Evolutionary conservation across 2,113 vertebrate genomes (phyloP), one percentile per base, ranked within the genome.

Genomic region (Grammomys surdaster): DNA sequence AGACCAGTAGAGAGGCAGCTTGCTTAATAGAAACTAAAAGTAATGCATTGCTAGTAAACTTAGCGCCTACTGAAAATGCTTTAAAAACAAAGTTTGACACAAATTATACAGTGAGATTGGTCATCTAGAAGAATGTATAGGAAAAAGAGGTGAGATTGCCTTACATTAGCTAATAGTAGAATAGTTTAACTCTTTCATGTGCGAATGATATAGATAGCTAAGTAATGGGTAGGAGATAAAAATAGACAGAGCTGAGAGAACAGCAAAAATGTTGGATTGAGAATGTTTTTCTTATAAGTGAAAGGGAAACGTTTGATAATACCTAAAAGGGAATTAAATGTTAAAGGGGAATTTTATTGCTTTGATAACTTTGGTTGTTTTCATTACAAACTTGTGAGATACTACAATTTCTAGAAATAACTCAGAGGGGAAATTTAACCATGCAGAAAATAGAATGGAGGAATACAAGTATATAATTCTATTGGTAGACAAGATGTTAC

Each of bases 171-270:
- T 43, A 54, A 54, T 12, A 2, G 16, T 2, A 51, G 7, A 43
- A 81, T 10, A 14, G 2, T 12, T 69, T 77, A 46, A 9, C 8
- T 48, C 0, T 73, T 43, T 2, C 9, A 2, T 17, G 2, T 48
- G 1, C 48, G 70, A 28, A 48, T 81, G 58, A 85, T 7, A 43
- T 31, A 48, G 4, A 58, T 0, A 48, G n/a, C 51, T 8, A 90
- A 69, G 80, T 48, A 85, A 20, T 56, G 7, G 8, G n/a, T 28
- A 2, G 31, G 3, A 0, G 0, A 1, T 5, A 19, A 75, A 78
- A 82, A 80, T 76, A 3, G 40, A 91, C 1, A 72, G 48, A 51
- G 36, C 12, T 4, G 5, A 91, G 54, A 22, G n/a, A 10, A 28
- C 12, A 7, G 31, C 16, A 26, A 28, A n/a, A 40, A 3, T 10